These are phyloP conservation scores for Ispidina lecontei DNA, from an alignment of 2,797 vertebrate species.

Conservation along the genomic window DNA sequence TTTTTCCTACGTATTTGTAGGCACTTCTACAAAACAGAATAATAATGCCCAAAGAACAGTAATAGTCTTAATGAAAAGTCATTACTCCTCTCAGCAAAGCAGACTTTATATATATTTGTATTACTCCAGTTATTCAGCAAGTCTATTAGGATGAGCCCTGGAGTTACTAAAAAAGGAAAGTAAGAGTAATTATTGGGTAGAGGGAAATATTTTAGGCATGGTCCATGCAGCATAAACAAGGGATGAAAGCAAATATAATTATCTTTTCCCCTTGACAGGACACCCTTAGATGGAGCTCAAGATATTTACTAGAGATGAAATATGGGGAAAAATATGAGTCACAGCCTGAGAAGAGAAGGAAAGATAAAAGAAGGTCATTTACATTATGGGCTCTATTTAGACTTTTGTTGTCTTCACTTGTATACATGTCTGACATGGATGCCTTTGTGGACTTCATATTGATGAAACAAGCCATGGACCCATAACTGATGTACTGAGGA, in stretches of 20 bases:
- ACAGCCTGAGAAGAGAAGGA: not conserved
- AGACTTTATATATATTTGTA: not conserved
- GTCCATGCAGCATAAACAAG: not conserved
- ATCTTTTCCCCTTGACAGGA: slow-evolving; percentile 20
- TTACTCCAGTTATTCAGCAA: not conserved
- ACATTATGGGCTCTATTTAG: not conserved
- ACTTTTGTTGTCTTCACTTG: not conserved
- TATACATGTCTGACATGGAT: not conserved
- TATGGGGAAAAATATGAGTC: not conserved
- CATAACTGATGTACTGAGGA: not conserved
- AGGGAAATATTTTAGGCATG: not conserved
- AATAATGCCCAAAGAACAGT: not conserved
- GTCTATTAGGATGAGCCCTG: slow-evolving; percentile 4
- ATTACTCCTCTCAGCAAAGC: not conserved
- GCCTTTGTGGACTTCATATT: not conserved
- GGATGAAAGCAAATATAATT: slow-evolving; percentile 33
- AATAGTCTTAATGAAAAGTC: slow-evolving; percentile 9
- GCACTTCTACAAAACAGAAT: not conserved
- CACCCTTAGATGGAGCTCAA: slow-evolving; percentile 31
- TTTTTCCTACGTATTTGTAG: not conserved
- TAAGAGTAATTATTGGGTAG: not conserved
- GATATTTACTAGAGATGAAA: slow-evolving; percentile 1
- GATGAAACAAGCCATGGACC: fast-evolving
- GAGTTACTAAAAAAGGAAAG: slow-evolving; percentile 9
- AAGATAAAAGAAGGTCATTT: not conserved